Percentiles rank a stretch among this genome's conserved stretches.
These are phyloP conservation scores for Dolichoris vasculosae DNA, from an alignment of 1,140 invertebrate species.

Conservation along the genomic window DNA sequence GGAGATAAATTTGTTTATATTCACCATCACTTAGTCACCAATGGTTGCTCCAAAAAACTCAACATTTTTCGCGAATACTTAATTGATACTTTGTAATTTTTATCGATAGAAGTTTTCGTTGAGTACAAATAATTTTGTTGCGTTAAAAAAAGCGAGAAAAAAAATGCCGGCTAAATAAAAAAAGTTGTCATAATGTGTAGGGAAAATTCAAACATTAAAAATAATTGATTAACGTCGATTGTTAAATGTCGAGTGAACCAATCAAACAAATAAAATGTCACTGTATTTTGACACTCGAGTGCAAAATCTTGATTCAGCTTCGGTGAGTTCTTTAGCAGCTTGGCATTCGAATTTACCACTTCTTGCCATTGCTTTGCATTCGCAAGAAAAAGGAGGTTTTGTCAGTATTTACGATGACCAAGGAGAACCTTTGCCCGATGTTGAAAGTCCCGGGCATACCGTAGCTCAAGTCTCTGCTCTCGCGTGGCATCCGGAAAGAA, in stretches of 20 bases:
- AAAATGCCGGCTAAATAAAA: not conserved
- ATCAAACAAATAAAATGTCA: constrained; percentile 76
- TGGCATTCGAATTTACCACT: constrained; percentile 88
- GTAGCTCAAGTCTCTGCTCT: constrained; percentile 86
- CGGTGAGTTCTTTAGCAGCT: constrained; percentile 83
- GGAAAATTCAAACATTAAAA: not conserved
- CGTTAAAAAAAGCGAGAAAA: too few species aligned
- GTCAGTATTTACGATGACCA: constrained; percentile 92
- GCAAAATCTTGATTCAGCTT: constrained; percentile 79
- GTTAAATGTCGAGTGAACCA: not conserved
- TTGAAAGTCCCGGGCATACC: constrained; percentile 83
- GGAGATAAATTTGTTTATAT: constrained; percentile 5
- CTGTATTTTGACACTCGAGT: constrained; percentile 86
- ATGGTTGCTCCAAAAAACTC: not conserved
- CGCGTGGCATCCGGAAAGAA: constrained; percentile 91
- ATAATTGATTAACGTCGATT: not conserved
- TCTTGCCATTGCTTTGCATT: constrained; percentile 89
- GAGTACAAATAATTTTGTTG: too few species aligned
- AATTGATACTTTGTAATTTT: not conserved
- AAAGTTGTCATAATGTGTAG: not conserved
- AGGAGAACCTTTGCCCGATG: constrained; percentile 86
- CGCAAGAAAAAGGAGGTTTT: constrained; percentile 89
- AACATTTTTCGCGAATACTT: not conserved
- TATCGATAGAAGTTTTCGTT: not conserved
- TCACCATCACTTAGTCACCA: not conserved